phyloP scores from a whole-genome alignment of 1,140 invertebrate genomes.

The Leguminivora glycinivorella region DNA sequence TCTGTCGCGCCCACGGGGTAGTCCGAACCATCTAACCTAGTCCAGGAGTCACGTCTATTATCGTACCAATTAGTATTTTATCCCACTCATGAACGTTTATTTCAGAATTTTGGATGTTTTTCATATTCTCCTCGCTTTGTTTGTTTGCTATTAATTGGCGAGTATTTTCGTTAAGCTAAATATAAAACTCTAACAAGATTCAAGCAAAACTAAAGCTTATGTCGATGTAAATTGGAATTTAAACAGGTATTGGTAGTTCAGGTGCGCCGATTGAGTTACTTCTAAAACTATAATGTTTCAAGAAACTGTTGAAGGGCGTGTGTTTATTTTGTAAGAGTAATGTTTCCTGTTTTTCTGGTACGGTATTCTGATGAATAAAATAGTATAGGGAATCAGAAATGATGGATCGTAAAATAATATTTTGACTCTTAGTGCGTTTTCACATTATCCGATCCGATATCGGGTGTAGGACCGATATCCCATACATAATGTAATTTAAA shows the following conservation, averaged over 20 bases:
- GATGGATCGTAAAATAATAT: neutral
- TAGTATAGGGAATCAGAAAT: neutral
- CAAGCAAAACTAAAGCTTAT: neutral
- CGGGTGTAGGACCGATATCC: no score
- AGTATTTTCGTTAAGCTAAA: slow-evolving; percentile 47
- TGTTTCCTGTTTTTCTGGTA: slow-evolving; percentile 22
- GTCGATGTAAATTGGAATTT: neutral
- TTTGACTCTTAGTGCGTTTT: neutral
- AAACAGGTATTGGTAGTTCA: slow-evolving; percentile 30
- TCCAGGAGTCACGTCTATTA: slow-evolving; percentile 13
- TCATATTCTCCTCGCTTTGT: slow-evolving; percentile 1
- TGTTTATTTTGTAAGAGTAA: slow-evolving; percentile 17
- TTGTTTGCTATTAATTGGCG: slow-evolving; percentile 49
- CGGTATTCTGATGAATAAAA: neutral
- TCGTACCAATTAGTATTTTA: neutral
- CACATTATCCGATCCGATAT: no score
- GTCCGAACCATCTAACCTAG: neutral
- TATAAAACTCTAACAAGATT: slow-evolving; percentile 37
- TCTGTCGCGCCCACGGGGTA: neutral
- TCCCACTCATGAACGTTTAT: slow-evolving; percentile 18
- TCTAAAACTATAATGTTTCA: slow-evolving; percentile 35
- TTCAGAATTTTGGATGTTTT: neutral
- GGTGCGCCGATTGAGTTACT: slow-evolving; percentile 41
- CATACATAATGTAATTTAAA: no score
- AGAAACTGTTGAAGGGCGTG: slow-evolving; percentile 10